Percentiles rank a stretch among this genome's conserved stretches.
These are phyloP conservation scores for Epinotia bilunana DNA, from an alignment of 2,888 invertebrate species.

Conservation along the genomic window DNA sequence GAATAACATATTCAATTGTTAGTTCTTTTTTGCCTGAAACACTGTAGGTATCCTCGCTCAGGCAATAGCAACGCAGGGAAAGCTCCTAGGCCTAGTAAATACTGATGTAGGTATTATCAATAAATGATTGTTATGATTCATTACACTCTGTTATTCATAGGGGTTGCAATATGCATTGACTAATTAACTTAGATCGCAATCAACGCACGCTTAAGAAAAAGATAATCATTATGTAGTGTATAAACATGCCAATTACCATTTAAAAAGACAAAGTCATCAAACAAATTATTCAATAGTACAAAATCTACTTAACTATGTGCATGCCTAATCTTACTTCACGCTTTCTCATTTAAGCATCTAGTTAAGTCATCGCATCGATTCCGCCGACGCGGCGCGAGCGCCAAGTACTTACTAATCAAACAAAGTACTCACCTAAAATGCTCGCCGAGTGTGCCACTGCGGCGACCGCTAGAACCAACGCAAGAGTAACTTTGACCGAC, in stretches of 20 bases:
- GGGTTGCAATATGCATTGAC: no score
- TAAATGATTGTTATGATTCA: no score
- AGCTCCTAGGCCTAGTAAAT: no score
- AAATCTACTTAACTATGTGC: constrained; percentile 34
- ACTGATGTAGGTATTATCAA: no score
- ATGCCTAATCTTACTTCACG: constrained; percentile 37
- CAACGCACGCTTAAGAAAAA: neutral
- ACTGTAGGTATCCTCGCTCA: no score
- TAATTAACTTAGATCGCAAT: neutral
- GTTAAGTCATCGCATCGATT: constrained; percentile 32
- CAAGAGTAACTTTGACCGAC: constrained; percentile 73
- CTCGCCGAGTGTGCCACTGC: constrained; percentile 68
- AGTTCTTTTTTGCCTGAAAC: no score
- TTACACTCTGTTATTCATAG: no score
- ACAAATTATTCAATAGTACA: constrained; percentile 23
- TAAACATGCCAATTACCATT: neutral
- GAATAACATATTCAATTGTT: no score
- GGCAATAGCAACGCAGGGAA: no score
- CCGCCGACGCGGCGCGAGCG: constrained; percentile 20
- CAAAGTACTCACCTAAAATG: constrained; percentile 78
- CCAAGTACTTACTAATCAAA: constrained; percentile 48
- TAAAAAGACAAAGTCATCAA: constrained; percentile 10
- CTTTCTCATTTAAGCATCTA: constrained; percentile 44
- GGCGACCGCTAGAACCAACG: constrained; percentile 63
- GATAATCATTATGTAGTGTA: neutral